Base-by-base conservation (phyloP, 1,140 invertebrate genomes). In the Notospermus geniculatus region DNA sequence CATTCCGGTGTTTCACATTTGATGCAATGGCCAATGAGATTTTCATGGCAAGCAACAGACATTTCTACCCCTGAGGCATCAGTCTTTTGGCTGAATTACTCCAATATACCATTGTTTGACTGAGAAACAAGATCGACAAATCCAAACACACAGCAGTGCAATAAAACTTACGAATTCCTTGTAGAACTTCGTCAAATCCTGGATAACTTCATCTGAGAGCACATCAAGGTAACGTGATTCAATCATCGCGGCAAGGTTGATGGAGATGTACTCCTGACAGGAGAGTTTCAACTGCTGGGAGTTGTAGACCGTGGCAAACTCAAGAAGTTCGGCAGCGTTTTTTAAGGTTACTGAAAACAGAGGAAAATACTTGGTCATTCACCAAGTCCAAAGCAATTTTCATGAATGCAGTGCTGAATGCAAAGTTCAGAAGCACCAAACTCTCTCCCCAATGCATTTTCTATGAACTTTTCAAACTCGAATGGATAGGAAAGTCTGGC, bases 211-310 rank as follows among this genome's bases (percentile, higher is more conserved):
- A 41, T 85, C 80, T 71, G 85, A 84, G 28, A 89, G 53, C 28
- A 83, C 68, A 65, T 89, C 86, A 54, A 89, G 75, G 32, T 70
- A 85, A 84, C 83, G 78, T 60, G 72, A 84, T 79, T 91, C 89
- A 23, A 91, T 74, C n/a, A 90, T 71, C 25, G 84, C 83, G 11
- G 85, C 71, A 17, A 90, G 72, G 78, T 91, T 91, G 25, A 88
- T 77, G 9, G 82, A 83, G 45, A 90, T 87, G 73, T 87, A 91
- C 71, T 90, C 84, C 83, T 89, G 87, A 73, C 87, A 88, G 66
- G 83, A 84, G 27, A 79, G 71, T 76, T 88, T 87, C 1, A 91
- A 79, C 68, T 89, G 87, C 1, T 74, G 63, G 9, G 88, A 86
- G 70, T 89, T 89, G 62, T 77, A 79, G 4, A 85, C 82, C 62